Conservation (phyloP, 2,797 vertebrate genomes). For the Australoheros facetus region DNA sequence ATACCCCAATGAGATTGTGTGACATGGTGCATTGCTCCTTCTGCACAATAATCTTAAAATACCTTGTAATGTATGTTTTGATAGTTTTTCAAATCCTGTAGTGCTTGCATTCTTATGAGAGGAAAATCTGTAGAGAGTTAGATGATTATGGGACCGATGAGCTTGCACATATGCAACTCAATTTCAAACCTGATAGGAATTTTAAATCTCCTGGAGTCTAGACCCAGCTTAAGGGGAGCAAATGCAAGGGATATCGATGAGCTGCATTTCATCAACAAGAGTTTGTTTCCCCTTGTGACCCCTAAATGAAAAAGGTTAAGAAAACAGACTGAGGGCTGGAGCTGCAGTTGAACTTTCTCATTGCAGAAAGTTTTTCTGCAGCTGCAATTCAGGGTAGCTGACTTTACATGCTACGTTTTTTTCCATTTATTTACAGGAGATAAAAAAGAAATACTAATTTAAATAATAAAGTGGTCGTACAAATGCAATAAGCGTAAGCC, state of each 20-base stretch:
- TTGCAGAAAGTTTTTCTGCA: neutral
- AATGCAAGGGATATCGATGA: neutral
- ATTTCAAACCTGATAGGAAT: neutral
- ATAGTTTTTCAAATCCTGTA: neutral
- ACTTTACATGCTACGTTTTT: neutral
- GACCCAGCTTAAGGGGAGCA: neutral
- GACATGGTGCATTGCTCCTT: neutral
- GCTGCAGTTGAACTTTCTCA: neutral
- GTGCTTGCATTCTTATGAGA: neutral
- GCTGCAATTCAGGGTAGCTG: neutral
- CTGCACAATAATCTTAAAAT: neutral
- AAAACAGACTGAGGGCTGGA: neutral
- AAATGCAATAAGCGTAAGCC: neutral
- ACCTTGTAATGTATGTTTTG: neutral
- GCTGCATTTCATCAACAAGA: neutral
- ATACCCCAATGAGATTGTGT: neutral
- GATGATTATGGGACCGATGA: neutral
- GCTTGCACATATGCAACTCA: neutral
- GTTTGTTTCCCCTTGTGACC: neutral
- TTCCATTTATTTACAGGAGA: neutral
- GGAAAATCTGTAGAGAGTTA: neutral
- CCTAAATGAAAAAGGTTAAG: neutral
- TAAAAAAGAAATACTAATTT: neutral
- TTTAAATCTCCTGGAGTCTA: neutral
- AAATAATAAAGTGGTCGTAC: neutral